Base-by-base conservation (phyloP, 35 echinoderm and acorn worm species). In the Ptychodera flava region DNA sequence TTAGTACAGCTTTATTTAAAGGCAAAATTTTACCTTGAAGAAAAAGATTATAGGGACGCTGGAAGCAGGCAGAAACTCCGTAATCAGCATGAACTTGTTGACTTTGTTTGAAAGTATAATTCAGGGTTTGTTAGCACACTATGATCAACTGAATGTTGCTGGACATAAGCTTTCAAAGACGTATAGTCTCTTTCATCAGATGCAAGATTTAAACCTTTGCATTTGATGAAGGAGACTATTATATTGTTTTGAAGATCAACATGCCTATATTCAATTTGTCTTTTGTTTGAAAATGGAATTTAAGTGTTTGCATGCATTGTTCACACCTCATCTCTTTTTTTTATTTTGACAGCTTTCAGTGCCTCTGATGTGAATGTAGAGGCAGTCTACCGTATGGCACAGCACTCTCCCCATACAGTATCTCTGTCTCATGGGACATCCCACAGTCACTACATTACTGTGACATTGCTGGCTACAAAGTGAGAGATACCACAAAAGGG, bases 381-480 rank as follows among this genome's bases (percentile, higher is more conserved):
- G 45, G 6, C 45, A 12, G 45, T 64, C n/a, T n/a, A n/a, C n/a
- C n/a, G 45, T 64, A 64, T 64, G 90, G 75, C 34, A 36, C 32
- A 38, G 85, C 37, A 12, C 29, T 90, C 1, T 87, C 87, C 1
- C 78, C 84, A 32, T 78, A 30, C 1, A 31, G 76, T 2, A 87
- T 93, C n/a, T 16, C 33, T n/a, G 78, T 90, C 0, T 84, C 81
- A 0, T 97, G 95, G 95, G 31, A 38, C 0, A 83, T 90, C n/a
- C n/a, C n/a, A n/a, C 0, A 91, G 90, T 0, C 30, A 84, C 16
- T 92, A 78, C 82, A n/a, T n/a, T 85, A 94, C 85, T 97, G 95
- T 83, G 95, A 97, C 27, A 85, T 97, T 77, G 84, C 79, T 31
- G 95, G 92, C 16, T 94, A 97, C 77, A 84, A 86, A 37, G 89